Evolutionary conservation across 2,888 invertebrate genomes (phyloP).

Genomic region (Pandemis heparana): DNA sequence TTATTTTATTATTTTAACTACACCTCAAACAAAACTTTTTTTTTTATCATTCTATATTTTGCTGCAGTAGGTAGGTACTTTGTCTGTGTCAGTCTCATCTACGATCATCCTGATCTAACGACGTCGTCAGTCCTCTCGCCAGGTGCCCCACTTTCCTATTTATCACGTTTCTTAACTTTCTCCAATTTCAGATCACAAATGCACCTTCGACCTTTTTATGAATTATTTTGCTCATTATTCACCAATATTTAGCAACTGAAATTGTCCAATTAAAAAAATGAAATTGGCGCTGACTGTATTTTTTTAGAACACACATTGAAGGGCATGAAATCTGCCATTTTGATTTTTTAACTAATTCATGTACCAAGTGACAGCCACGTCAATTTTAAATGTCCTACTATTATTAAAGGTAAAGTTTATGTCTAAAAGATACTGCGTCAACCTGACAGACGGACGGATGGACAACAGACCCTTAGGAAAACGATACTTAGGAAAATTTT

Average conservation of each 20-base stretch:
- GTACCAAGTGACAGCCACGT: no score
- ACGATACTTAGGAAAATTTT: no score
- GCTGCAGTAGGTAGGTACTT: not conserved
- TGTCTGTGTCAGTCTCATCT: slow-evolving; percentile 2
- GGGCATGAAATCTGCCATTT: no score
- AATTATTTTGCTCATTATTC: not conserved
- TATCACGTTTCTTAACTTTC: slow-evolving; percentile 1
- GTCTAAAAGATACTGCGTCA: no score
- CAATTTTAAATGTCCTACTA: no score
- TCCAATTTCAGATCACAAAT: slow-evolving; percentile 8
- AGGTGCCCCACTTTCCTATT: not conserved
- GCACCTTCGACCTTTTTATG: slow-evolving; percentile 41
- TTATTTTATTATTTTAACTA: no score
- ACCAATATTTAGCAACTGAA: not conserved
- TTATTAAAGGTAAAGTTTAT: no score
- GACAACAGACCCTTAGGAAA: no score
- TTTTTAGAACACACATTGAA: no score
- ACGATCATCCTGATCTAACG: slow-evolving; percentile 1
- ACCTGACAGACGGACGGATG: no score
- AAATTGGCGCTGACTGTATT: no score
- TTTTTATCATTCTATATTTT: not conserved
- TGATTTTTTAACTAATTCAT: no score
- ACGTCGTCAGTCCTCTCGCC: slow-evolving; percentile 2
- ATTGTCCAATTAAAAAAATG: not conserved
- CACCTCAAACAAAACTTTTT: not conserved